Base-by-base conservation (phyloP, 2,113 vertebrate genomes). In the Heterotilapia buettikoferi region DNA sequence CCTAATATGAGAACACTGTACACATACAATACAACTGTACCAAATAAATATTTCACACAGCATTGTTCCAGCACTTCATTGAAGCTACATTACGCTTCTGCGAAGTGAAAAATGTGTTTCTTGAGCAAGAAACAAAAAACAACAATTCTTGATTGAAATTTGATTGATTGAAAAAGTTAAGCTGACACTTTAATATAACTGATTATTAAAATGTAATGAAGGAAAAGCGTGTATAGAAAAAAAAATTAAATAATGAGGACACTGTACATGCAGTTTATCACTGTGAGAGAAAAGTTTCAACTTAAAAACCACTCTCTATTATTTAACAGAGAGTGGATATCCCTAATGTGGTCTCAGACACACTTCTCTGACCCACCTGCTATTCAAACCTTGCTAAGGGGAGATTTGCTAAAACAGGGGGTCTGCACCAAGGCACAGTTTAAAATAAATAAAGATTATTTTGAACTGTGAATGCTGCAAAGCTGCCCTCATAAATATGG, bases 31-130 rank as follows among this genome's bases (percentile, higher is more conserved):
- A 82, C 24, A 73, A 18, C 68, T 7, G 16, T 29, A 47, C 43
- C 40, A 53, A 38, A 61, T 19, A 45, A 50, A 84, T 85, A 82
- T 54, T 73, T 38, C 38, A 76, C 6, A 19, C 19, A 8, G 29
- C 19, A 3, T 78, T 18, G 6, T 86, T 82, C 31, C 12, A 86
- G 21, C 56, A 84, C 88, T 87, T 91, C 88, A 90, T 21, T 93
- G 92, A 93, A 90, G 85, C 59, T 86, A 86, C 88, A 13, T 63
- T 19, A 26, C 0, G 45, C 36, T 71, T 80, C 11, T 19, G 40
- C 19, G 3, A 7, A 56, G 18, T n/a, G 83, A 87, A 85, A 57
- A 10, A 66, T 36, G 31, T 66, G 31, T 66, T 66, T 54, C 38
- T 86, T 76, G 9, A 7, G 9, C 40, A 76, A 76, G 40, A 45